A percentile compares a stretch with the other conserved stretches of the same genome.
These are phyloP conservation scores for Lonchura striata DNA, from an alignment of 2,113 vertebrate species.

Conservation along the genomic window DNA sequence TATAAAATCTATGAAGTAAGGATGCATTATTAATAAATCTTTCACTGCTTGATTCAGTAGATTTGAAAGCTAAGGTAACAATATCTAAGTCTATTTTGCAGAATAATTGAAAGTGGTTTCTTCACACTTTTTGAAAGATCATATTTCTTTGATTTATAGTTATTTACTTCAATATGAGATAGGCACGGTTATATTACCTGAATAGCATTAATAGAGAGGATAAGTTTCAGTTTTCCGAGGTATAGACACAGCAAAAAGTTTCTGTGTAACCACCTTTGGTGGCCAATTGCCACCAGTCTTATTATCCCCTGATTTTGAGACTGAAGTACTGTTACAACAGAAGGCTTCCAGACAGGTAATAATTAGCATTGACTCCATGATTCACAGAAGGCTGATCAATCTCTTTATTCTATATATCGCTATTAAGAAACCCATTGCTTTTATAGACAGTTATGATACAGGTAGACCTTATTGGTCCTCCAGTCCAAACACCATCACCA, in stretches of 20 bases:
- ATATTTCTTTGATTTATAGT: not conserved
- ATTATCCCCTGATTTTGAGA: not conserved
- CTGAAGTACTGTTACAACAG: not conserved
- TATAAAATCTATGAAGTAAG: slow-evolving; percentile 60
- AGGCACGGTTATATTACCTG: not conserved
- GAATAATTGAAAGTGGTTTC: not conserved
- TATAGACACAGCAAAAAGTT: not conserved
- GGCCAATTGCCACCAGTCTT: not conserved
- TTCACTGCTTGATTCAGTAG: slow-evolving; percentile 65
- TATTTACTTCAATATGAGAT: not conserved
- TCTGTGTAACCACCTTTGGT: not conserved
- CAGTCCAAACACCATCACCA: too few relatives aligned
- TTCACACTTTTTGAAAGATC: not conserved
- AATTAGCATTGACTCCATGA: too few relatives aligned
- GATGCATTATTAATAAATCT: slow-evolving; percentile 64
- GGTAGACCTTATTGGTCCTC: too few relatives aligned
- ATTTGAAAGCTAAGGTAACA: slow-evolving; percentile 59
- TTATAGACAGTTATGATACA: too few relatives aligned
- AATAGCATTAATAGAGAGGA: not conserved
- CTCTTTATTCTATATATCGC: too few relatives aligned
- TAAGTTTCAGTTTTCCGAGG: not conserved
- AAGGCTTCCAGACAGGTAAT: too few relatives aligned
- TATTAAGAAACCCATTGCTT: too few relatives aligned
- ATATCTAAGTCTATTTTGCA: slow-evolving; percentile 41
- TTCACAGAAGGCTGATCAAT: too few relatives aligned